These are phyloP conservation scores for Archilochus colubris DNA, from an alignment of 2,113 vertebrate species.

Conservation along the genomic window DNA sequence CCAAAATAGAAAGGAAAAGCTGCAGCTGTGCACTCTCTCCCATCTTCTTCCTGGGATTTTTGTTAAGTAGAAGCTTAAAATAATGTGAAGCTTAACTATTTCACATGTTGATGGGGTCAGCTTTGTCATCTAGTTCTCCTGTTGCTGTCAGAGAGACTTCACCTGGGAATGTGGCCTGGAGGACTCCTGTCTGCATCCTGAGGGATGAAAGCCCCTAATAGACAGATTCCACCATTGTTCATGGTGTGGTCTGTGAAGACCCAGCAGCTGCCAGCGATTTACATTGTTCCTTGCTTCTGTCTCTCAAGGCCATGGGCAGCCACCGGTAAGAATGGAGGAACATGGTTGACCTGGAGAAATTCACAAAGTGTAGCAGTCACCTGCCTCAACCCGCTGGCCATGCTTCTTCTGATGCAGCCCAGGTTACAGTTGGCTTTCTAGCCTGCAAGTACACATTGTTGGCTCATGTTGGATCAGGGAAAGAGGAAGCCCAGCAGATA, in stretches of 20 bases:
- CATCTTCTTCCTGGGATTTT: background rate
- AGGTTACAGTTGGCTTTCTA: too few species aligned
- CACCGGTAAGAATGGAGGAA: background rate
- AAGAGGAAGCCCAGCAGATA: accelerated
- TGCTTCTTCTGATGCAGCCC: too few species aligned
- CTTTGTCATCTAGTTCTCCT: background rate
- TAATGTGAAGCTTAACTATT: conserved; percentile 16
- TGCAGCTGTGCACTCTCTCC: background rate
- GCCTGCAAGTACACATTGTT: too few species aligned
- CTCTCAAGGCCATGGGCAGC: background rate
- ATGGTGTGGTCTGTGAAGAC: background rate
- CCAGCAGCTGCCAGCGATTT: background rate
- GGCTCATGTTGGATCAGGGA: background rate
- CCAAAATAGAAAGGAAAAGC: background rate
- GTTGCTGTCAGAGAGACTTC: background rate
- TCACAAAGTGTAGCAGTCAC: background rate
- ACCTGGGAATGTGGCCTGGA: background rate
- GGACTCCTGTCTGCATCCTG: background rate
- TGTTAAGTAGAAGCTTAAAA: background rate
- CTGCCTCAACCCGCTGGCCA: too few species aligned
- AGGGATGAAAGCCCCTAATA: background rate
- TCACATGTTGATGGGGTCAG: background rate
- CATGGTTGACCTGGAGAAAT: background rate
- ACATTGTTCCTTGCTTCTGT: background rate
- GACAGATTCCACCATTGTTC: background rate